Percentiles rank a stretch among this genome's conserved stretches.
These are phyloP conservation scores for Aphrocallistes beatrix DNA, from an alignment of 37 sponge, comb jelly and placozoan genomes.

Conservation along the genomic window DNA sequence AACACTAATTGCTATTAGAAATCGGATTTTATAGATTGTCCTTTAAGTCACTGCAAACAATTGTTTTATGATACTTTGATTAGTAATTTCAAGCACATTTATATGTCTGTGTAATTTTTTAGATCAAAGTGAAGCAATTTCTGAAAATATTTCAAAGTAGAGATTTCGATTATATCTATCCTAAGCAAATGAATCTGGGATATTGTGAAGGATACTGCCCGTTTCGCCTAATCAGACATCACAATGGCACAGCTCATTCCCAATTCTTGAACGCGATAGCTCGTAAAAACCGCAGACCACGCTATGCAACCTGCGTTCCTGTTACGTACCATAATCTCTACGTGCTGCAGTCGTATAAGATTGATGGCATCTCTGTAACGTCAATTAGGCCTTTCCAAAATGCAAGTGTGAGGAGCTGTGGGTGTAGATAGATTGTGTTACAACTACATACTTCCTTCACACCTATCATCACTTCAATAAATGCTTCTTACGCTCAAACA, in stretches of 20 bases:
- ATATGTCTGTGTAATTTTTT: no score
- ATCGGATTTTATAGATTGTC: no score
- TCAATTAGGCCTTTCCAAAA: neutral
- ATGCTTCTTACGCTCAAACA: no score
- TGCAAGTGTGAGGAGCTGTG: neutral
- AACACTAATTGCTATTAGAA: no score
- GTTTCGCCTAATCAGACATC: neutral
- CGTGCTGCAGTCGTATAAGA: neutral
- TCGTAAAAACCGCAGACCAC: neutral
- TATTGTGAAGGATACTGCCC: conserved; percentile 3
- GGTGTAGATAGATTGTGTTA: neutral
- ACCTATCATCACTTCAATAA: no score
- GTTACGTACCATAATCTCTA: neutral
- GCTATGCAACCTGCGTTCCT: neutral
- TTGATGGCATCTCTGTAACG: neutral
- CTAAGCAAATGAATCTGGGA: neutral
- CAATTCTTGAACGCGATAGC: neutral
- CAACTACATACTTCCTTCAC: no score
- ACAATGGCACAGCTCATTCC: neutral
- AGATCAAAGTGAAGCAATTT: neutral
- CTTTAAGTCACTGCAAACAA: no score
- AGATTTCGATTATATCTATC: neutral
- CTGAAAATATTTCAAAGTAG: neutral
- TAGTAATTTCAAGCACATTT: neutral
- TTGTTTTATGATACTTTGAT: neutral